Conservation (phyloP, 2,888 invertebrate species). For the Camptogramma bilineatum region DNA sequence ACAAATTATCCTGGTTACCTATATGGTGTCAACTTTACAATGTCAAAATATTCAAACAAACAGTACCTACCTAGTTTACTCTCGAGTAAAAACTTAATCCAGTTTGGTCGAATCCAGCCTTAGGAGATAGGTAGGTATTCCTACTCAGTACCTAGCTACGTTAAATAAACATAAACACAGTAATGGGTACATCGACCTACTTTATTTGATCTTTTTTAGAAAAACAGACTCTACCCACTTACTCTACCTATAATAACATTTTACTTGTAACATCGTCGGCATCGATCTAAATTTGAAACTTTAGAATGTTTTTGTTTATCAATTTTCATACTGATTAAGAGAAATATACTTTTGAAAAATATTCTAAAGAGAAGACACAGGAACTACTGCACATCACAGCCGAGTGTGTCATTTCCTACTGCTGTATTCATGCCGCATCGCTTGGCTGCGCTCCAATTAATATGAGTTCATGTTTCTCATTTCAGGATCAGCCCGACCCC, state of each 20-base stretch:
- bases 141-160: neutral
- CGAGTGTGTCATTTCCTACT: conserved; percentile 35
- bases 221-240: conserved; percentile 21
- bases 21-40: too few species aligned
- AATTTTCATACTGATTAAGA: too few species aligned
- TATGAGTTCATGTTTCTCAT: conserved; percentile 54
- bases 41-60: too few species aligned
- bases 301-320: too few species aligned
- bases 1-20: too few species aligned
- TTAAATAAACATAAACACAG: conserved; percentile 5
- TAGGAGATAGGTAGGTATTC: too few species aligned
- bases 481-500: conserved; percentile 69
- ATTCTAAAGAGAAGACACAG: conserved; percentile 11
- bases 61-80: too few species aligned
- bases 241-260: neutral
- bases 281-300: neutral
- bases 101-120: too few species aligned
- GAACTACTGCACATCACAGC: conserved; percentile 14
- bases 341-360: too few species aligned
- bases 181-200: conserved; percentile 26
- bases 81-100: too few species aligned
- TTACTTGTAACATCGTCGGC: neutral
- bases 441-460: conserved; percentile 52
- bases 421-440: conserved; percentile 34
- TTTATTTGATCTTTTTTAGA: conserved; percentile 40